Evolutionary conservation across 2,113 vertebrate genomes (phyloP).

Genomic region (Cochlearius cochlearius): DNA sequence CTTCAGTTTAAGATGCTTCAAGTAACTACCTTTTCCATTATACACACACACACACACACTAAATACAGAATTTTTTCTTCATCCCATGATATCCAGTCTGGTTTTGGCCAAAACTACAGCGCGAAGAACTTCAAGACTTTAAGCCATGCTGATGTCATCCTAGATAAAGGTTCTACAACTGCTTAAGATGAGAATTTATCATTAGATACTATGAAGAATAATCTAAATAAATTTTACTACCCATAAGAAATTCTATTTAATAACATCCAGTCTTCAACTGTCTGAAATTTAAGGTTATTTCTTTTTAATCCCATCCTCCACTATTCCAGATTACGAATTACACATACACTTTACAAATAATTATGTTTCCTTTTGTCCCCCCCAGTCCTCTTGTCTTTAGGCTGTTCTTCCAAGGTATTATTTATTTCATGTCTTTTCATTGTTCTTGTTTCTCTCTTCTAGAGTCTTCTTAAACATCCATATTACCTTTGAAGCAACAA

Average conservation of each 20-base stretch:
- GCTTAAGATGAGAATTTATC: neutral
- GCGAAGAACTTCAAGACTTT: neutral
- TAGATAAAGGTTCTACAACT: neutral
- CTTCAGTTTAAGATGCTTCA: neutral
- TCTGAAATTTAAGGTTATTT: neutral
- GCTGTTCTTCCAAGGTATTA: neutral
- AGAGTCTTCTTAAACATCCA: neutral
- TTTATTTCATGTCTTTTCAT: neutral
- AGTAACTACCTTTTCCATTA: neutral
- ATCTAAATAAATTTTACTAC: neutral
- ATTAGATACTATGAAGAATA: neutral
- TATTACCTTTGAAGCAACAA: neutral
- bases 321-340: neutral
- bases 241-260: neutral
- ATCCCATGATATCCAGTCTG: neutral
- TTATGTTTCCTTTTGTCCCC: neutral
- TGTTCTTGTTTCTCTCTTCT: neutral
- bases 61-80: neutral
- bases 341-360: neutral
- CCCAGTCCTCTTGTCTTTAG: neutral
- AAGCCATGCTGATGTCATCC: neutral
- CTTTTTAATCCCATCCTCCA: neutral
- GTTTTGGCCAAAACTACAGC: neutral
- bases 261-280: neutral
- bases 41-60: accelerated